phyloP scores from a whole-genome alignment of 2,888 invertebrate genomes.

The Conus canariensis region DNA sequence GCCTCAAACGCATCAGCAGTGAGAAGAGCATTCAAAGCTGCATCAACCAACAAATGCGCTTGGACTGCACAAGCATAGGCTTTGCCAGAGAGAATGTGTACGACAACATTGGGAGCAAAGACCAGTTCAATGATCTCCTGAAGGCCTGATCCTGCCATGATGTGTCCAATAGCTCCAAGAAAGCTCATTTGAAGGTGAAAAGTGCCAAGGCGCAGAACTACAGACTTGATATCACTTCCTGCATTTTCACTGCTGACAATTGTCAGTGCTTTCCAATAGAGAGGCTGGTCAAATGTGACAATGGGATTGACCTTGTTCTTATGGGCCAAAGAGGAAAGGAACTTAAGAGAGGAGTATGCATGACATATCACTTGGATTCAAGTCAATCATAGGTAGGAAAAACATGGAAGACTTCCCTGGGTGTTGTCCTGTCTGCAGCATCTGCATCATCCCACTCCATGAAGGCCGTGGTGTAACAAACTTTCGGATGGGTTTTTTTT shows the following conservation, averaged over 20 bases:
- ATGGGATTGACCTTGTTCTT: constrained; percentile 44
- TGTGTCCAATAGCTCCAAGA: constrained; percentile 57
- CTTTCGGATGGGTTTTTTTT: too few species aligned
- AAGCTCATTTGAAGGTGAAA: constrained; percentile 59
- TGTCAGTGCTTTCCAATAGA: constrained; percentile 50
- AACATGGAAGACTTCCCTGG: constrained; percentile 23
- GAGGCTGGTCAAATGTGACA: constrained; percentile 50
- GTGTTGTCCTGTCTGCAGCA: background rate
- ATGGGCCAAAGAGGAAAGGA: constrained; percentile 37
- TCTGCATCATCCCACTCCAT: constrained; percentile 19
- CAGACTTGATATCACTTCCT: constrained; percentile 42
- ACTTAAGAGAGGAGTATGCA: constrained; percentile 52
- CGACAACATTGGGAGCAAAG: constrained; percentile 58
- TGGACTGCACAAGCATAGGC: constrained; percentile 52
- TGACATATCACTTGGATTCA: constrained; percentile 51
- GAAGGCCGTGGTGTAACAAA: too few species aligned
- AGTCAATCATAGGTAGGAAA: constrained; percentile 52
- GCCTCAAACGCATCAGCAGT: background rate
- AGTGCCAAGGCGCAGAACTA: constrained; percentile 50
- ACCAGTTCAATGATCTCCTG: constrained; percentile 54
- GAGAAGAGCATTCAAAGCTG: background rate
- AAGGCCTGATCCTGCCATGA: constrained; percentile 58
- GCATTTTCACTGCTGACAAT: constrained; percentile 39
- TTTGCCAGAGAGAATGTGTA: constrained; percentile 60
- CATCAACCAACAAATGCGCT: constrained; percentile 54